phyloP scores from a whole-genome alignment of 2,888 invertebrate genomes.

The Andricus quercusramuli region DNA sequence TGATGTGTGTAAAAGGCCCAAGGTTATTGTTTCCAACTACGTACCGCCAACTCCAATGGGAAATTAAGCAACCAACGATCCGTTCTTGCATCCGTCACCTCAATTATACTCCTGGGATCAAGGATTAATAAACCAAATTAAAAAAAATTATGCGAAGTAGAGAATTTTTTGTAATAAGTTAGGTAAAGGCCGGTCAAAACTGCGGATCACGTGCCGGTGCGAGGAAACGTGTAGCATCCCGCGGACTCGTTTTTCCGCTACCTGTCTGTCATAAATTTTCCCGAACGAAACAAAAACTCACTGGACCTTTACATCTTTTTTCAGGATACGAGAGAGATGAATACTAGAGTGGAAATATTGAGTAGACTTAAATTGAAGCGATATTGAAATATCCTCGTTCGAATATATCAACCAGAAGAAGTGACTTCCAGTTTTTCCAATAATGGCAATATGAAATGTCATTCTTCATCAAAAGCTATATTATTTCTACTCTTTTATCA shows the following conservation, averaged over 20 bases:
- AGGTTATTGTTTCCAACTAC: neutral
- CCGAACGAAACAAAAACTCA: neutral
- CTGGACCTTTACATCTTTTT: constrained; percentile 21
- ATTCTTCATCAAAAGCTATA: neutral
- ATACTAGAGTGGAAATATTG: constrained; percentile 32
- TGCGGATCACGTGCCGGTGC: constrained; percentile 14
- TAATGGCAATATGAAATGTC: neutral
- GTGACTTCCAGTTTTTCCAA: neutral
- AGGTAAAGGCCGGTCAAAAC: neutral
- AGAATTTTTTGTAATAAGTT: neutral
- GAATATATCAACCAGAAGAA: neutral
- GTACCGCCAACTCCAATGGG: constrained; percentile 26
- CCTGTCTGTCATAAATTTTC: constrained; percentile 34
- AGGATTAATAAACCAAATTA: constrained; percentile 11
- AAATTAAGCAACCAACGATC: constrained; percentile 33
- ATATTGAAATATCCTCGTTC: constrained; percentile 21
- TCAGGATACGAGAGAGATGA: constrained; percentile 16
- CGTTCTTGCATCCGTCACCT: neutral
- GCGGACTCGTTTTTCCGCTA: constrained; percentile 4
- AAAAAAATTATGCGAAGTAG: constrained; percentile 14
- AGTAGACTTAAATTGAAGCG: constrained; percentile 25
- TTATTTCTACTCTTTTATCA: neutral
- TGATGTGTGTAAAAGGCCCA: neutral
- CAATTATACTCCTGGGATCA: constrained; percentile 13
- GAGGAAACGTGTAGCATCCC: constrained; percentile 35